Percentiles rank a stretch among this genome's conserved stretches.
These are phyloP conservation scores for Zygothrica quintamaculata DNA, from an alignment of 2,888 invertebrate species.

Conservation along the genomic window DNA sequence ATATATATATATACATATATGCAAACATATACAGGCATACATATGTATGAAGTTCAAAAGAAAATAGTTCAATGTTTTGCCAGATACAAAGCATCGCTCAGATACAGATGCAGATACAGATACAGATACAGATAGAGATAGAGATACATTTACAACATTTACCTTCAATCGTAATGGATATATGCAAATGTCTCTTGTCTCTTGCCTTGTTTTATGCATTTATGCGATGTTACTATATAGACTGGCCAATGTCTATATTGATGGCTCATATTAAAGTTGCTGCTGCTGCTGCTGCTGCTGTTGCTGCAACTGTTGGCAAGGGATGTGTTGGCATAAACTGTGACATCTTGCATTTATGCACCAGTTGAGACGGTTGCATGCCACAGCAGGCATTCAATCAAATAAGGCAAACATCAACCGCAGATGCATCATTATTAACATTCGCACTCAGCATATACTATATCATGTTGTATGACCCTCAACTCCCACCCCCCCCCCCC, in stretches of 20 bases:
- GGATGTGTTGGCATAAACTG: slow-evolving; percentile 11
- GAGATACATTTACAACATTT: slow-evolving; percentile 2
- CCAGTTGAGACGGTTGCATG: slow-evolving; percentile 23
- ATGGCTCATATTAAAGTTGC: slow-evolving; percentile 10
- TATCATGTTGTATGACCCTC: slow-evolving; percentile 29
- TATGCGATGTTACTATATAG: slow-evolving; percentile 52
- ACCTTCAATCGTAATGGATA: slow-evolving; percentile 18
- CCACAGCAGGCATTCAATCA: slow-evolving; percentile 64
- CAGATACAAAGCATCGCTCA: slow-evolving; percentile 38
- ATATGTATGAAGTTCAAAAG: slow-evolving; percentile 27
- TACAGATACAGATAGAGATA: slow-evolving; percentile 11
- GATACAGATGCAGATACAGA: slow-evolving; percentile 35
- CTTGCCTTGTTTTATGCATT: slow-evolving; percentile 62
- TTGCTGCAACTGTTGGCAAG: slow-evolving; percentile 17
- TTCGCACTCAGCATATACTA: slow-evolving; percentile 27
- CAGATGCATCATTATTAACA: slow-evolving; percentile 48
- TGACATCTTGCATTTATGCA: neutral
- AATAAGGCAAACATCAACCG: slow-evolving; percentile 40
- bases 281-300: no score
- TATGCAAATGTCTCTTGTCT: slow-evolving; percentile 74
- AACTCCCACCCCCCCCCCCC: no score
- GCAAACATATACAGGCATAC: neutral
- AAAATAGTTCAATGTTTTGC: slow-evolving; percentile 25
- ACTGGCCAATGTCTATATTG: slow-evolving; percentile 26
- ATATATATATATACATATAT: slow-evolving; percentile 1